Evolutionary conservation across 2,888 invertebrate genomes (phyloP), one percentile per base, ranked within the genome.

Genomic region (Hedychridium roseum): DNA sequence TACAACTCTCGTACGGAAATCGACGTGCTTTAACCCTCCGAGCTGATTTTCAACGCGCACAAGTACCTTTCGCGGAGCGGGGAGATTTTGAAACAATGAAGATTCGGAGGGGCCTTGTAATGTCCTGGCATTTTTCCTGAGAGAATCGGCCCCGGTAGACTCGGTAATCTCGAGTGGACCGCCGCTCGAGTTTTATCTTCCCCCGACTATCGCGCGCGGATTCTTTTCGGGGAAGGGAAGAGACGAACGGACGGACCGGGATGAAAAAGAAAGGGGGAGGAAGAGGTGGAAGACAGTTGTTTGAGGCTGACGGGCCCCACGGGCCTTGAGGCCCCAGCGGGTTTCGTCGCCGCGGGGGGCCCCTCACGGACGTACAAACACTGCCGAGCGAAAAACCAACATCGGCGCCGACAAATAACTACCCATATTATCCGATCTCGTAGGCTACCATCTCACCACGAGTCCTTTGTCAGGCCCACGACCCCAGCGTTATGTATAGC

Each of bases 341-440:
- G 74, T 69, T n/a, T 70, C 59, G 64, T 57, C 75, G 54, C 78
- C 58, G 71, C 76, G 68, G 77, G 78, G 64, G 76, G 70, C 73
- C 70, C 63, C 66, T 66, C 73, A 68, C 59, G 59, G 53, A 70
- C 64, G 64, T 43, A 60, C 52, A 53, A 60, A 66, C 66, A 70
- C 68, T 70, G 40, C 46, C 54, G 34, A 34, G 61, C 64, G 66
- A 74, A 78, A 73, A 78, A 76, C 75, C 78, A 78, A 78, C 77
- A 77, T 76, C 72, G 73, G 71, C 71, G 76, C 74, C 77, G 78
- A 77, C 77, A 77, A 77, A 77, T 77, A 77, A 76, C 75, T 74
- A 74, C 74, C 71, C 73, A 70, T 71, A 75, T 78, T 77, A 76
- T 76, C 72, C 73, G 73, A 74, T 73, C 74, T 73, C 70, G 73